Conservation (phyloP, 2,888 invertebrate species). For the Teleogryllus oceanicus region DNA sequence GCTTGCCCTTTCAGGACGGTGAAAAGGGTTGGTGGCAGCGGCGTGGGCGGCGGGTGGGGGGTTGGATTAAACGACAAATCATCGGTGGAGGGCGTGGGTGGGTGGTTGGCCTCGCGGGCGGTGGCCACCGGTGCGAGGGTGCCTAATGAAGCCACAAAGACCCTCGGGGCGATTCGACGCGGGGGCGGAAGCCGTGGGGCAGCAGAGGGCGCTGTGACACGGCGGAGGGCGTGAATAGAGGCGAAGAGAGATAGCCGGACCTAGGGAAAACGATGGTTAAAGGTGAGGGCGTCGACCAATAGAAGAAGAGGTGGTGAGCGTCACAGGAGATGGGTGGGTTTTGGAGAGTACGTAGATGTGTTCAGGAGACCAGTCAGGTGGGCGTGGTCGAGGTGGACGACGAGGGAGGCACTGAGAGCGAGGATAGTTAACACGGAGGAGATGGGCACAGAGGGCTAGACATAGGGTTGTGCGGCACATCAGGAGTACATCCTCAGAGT, state of each 20-base stretch:
- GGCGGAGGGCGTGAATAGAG: neutral
- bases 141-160: neutral
- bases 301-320: no score
- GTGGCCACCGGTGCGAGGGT: neutral
- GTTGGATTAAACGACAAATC: neutral
- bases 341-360: no score
- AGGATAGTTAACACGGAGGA: no score
- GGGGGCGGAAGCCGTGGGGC: neutral
- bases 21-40: constrained; percentile 3
- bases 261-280: no score
- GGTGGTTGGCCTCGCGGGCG: neutral
- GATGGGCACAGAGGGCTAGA: no score
- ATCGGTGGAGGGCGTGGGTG: neutral
- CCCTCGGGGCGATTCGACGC: neutral
- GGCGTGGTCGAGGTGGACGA: no score
- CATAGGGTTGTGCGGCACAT: no score
- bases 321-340: no score
- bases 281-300: no score
- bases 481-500: no score
- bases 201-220: neutral
- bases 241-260: neutral
- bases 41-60: neutral
- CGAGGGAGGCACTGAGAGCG: no score
- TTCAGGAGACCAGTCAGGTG: no score
- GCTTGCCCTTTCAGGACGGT: neutral